phyloP scores from a whole-genome alignment of 2,888 invertebrate species.

The Aquatica leii region DNA sequence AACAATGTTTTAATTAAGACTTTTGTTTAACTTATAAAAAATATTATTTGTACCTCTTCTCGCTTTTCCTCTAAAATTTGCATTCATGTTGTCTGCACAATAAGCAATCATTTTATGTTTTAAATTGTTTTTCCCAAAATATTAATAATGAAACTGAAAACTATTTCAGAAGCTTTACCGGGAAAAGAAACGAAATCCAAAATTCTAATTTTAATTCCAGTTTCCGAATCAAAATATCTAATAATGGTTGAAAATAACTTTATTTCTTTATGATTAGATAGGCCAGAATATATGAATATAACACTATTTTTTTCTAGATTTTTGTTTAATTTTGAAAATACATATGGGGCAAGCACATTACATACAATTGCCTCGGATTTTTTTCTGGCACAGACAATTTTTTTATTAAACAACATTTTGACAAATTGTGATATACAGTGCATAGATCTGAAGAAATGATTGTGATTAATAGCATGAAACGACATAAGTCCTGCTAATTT shows the following conservation, averaged over 20 bases:
- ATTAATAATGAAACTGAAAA: conserved; percentile 26
- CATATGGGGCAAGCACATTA: conserved; percentile 25
- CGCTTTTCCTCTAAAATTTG: too few relatives aligned
- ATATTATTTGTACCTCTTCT: conserved; percentile 17
- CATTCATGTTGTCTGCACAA: too few relatives aligned
- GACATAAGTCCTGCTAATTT: conserved; percentile 43
- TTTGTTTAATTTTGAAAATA: conserved; percentile 18
- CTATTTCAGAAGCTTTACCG: not conserved
- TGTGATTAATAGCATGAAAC: conserved; percentile 44
- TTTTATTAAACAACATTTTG: conserved; percentile 35
- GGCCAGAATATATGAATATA: conserved; percentile 18
- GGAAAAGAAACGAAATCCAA: not conserved
- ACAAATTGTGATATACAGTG: conserved; percentile 41
- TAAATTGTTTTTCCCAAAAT: conserved; percentile 34
- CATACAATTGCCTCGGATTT: conserved; percentile 34
- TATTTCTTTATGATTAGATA: too few relatives aligned
- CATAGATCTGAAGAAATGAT: conserved; percentile 39
- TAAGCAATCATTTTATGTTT: too few relatives aligned
- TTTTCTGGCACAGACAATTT: conserved; percentile 35
- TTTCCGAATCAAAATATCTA: not conserved
- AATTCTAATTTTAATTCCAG: conserved; percentile 3
- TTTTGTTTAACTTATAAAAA: conserved; percentile 29
- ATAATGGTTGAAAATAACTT: too few relatives aligned
- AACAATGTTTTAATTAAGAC: conserved; percentile 36
- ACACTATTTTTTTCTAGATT: conserved; percentile 13